Base-by-base conservation (phyloP, 2,888 invertebrate species). In the Dastarcus helophoroides region DNA sequence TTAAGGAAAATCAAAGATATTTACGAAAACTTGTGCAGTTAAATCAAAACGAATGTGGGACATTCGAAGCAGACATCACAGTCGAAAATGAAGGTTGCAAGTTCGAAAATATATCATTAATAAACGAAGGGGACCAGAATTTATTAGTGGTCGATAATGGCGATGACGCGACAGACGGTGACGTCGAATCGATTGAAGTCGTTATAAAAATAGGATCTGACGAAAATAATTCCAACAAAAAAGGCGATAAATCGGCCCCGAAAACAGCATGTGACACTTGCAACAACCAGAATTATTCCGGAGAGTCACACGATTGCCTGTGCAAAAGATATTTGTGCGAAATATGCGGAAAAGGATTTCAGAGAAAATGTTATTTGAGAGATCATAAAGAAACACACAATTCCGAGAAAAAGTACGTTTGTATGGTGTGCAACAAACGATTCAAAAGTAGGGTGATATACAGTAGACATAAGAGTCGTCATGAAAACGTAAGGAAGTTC, bases 291-390 rank as follows among this genome's bases (percentile, higher is more conserved):
- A n/a, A n/a, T n/a, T n/a, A n/a, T n/a, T n/a, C n/a, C n/a, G 8
- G 34, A 10, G 37, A 41, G 10, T 32, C 31, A 2, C 42, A 44
- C 26, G n/a, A n/a, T n/a, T n/a, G n/a, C n/a, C n/a, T n/a, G n/a
- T n/a, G n/a, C n/a, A 46, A 43, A 23, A 38, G 35, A 3, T 38
- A 42, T 31, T 32, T 42, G 10, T 46, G 46, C 29, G 43, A 44
- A 29, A 32, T 42, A 12, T 46, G 46, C 26, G 43, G 43, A 4
- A 36, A 35, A 8, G 37, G 37, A n/a, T 46, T 46, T 22, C 32
- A 36, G 4, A 45, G 41, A 23, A 41, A 38, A 31, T 38, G 37
- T 4, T 43, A 46, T 14, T 32, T 46, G 22, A 32, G 36, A 26
- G 46, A 46, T 27, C 46, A 46, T 22, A 35, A 33, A 22, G 36